Evolutionary conservation across 2,113 vertebrate genomes (phyloP), one percentile per base, ranked within the genome.

Genomic region (Amblyopsis rosae): DNA sequence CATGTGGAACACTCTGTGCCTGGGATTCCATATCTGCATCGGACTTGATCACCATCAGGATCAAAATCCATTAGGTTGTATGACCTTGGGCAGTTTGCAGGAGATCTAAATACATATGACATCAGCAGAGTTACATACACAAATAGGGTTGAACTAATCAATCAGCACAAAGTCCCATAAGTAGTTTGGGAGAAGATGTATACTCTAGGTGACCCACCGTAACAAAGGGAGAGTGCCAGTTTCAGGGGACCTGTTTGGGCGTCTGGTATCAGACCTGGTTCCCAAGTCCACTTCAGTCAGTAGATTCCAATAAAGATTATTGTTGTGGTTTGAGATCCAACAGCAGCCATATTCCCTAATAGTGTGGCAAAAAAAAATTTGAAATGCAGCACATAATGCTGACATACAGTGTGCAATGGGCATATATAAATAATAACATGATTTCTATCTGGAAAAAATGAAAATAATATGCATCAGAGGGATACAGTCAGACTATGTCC

Each of bases 221-320:
- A 92, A 48, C 19, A 89, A 69, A 15, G 90, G 89, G 1, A 91
- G 70, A 6, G 83, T 83, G 45, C 75, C 81, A 6, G 79, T 59
- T 11, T 78, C 74, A 49, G 90, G 92, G 3, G 89, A 90, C 16
- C 49, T 65, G 82, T 93, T 92, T n/a, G 90, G 88, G 49, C 75
- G 0, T 12, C 53, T 4, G 0, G 90, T 92, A 75, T 93, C 92
- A 5, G 90, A 92, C 78, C 92, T 82, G 15, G 1, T 67, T 57
- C 91, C 92, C 62, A 93, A 77, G 81, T 93, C 90, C 62, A 93
- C 69, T 1, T 62, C 10, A 26, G 87, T 80, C n/a, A 69, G 19
- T 0, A 88, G 26, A 1, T 0, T 55, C 86, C 83, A 89, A 0
- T 0, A 0, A 0, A 61, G 1, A 41, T 41, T 0, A 0, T 0